A percentile compares a stretch with the other conserved stretches of the same genome.
phyloP scores from a whole-genome alignment of 2,113 vertebrate species.

The Calidris pygmaea region DNA sequence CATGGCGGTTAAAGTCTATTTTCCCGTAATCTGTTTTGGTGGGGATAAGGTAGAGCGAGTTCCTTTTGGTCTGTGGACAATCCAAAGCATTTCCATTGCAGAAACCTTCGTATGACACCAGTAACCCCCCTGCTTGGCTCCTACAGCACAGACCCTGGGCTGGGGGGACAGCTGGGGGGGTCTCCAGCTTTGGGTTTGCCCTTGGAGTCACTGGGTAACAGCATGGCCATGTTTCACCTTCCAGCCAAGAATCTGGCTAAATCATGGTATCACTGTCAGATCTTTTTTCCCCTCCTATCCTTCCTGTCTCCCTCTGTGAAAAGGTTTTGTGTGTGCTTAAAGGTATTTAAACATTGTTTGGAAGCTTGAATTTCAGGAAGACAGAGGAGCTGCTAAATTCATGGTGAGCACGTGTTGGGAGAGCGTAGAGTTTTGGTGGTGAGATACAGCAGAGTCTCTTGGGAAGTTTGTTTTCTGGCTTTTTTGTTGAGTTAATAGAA shows the following conservation, averaged over 20 bases:
- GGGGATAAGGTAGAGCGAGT: neutral
- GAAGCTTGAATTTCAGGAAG: neutral
- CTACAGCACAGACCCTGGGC: neutral
- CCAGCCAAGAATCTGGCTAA: neutral
- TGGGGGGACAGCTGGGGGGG: neutral
- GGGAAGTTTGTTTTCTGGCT: neutral
- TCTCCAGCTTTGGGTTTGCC: neutral
- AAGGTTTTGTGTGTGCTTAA: neutral
- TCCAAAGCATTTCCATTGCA: neutral
- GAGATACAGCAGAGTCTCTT: neutral
- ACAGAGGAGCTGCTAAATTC: neutral
- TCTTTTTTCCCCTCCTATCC: neutral
- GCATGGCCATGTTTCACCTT: neutral
- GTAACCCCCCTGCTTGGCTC: neutral
- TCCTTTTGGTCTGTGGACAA: neutral
- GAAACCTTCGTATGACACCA: neutral
- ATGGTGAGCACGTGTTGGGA: neutral
- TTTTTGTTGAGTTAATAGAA: constrained; percentile 7
- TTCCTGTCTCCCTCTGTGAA: neutral
- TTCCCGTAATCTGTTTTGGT: neutral
- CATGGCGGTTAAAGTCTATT: neutral
- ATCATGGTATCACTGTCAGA: neutral
- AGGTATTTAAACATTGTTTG: neutral
- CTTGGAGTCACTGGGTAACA: neutral
- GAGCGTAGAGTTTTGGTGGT: neutral